phyloP scores from a whole-genome alignment of 2,113 vertebrate species.

The human region GRCh38 chr5:95519001-95519500 shows the following conservation, averaged over 20 bases:
- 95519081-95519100: not conserved
- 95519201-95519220: not conserved
- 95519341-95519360: constrained; percentile 64
- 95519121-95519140: not conserved
- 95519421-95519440: constrained; percentile 53
- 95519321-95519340: constrained; percentile 47
- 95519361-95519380: constrained; percentile 58
- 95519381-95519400: constrained; percentile 46
- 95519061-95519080: not conserved
- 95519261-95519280: constrained; percentile 52
- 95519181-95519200: not conserved
- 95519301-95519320: constrained; percentile 7
- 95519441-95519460: constrained; percentile 1
- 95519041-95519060: not conserved
- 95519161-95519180: constrained; percentile 15
- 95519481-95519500: not conserved
- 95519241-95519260: constrained; percentile 33
- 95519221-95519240: not conserved
- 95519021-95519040: not conserved
- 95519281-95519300: constrained; percentile 38
- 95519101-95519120: constrained; percentile 14
- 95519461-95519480: constrained; percentile 26
- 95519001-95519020: not conserved
- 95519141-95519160: not conserved
- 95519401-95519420: constrained; percentile 54